Conservation (phyloP, 2,888 invertebrate species). For the Himalopsyche japonica region DNA sequence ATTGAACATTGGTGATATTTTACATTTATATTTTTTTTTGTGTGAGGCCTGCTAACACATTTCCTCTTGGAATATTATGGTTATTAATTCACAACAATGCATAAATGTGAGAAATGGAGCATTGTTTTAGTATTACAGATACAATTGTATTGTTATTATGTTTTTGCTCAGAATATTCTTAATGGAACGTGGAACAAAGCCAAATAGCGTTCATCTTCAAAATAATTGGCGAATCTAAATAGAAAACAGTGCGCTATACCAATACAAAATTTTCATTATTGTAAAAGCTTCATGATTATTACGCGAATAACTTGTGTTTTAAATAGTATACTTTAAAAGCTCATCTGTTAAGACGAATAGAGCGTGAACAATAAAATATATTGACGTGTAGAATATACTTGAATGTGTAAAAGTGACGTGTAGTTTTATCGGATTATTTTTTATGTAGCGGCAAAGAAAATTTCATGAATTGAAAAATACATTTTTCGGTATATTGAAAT, state of each 20-base stretch:
- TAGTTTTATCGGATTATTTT: no score
- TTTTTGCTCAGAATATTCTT: neutral
- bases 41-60: neutral
- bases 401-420: no score
- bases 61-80: neutral
- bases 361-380: no score
- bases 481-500: no score
- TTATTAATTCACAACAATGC: neutral
- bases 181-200: neutral
- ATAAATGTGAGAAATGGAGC: neutral
- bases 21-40: no score
- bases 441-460: no score
- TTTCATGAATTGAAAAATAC: no score
- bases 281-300: neutral
- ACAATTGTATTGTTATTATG: neutral
- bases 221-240: neutral
- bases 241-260: neutral
- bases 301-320: neutral
- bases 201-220: neutral
- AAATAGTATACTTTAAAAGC: no score
- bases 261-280: neutral
- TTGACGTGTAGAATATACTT: no score
- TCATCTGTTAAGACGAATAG: no score
- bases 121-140: neutral
- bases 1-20: no score